These are phyloP conservation scores for Temnopleurus reevesii DNA, from an alignment of 53 echinoderm and acorn worm species.

Conservation along the genomic window DNA sequence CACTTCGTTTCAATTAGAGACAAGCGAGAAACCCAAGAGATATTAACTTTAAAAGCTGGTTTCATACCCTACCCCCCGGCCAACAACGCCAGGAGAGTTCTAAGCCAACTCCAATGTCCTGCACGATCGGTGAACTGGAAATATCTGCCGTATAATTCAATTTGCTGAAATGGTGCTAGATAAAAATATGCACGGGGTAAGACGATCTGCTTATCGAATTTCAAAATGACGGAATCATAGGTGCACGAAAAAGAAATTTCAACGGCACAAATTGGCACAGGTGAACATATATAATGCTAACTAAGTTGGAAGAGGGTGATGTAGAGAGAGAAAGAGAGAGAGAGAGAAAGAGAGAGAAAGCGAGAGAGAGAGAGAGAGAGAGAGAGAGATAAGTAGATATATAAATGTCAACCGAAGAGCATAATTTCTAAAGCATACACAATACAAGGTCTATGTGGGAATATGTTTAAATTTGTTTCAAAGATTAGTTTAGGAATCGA, in stretches of 20 bases:
- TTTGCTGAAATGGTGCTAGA: conserved; percentile 30
- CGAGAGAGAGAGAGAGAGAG: too few species aligned
- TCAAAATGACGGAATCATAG: conserved; percentile 27
- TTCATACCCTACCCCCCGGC: not conserved
- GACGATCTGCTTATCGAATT: conserved; percentile 26
- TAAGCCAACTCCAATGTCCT: not conserved
- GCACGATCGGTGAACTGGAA: conserved; percentile 30
- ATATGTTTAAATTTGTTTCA: too few species aligned
- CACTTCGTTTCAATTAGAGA: conserved; percentile 33
- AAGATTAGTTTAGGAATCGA: too few species aligned
- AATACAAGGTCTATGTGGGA: too few species aligned
- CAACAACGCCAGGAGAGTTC: not conserved
- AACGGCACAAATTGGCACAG: too few species aligned
- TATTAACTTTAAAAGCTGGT: conserved; percentile 30
- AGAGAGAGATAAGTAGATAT: too few species aligned
- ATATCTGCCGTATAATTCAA: conserved; percentile 21
- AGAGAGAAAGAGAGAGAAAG: too few species aligned
- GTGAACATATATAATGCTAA: too few species aligned
- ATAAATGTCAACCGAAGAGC: too few species aligned
- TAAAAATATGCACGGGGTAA: conserved; percentile 26
- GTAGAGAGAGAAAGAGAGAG: too few species aligned
- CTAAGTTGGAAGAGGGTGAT: too few species aligned
- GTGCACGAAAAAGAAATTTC: not conserved
- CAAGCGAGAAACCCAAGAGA: not conserved
- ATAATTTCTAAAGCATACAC: too few species aligned